Percentiles rank a stretch among this genome's conserved stretches.
These are phyloP conservation scores for Lasioglossum pauxillum DNA, from an alignment of 2,888 invertebrate species.

Conservation along the genomic window DNA sequence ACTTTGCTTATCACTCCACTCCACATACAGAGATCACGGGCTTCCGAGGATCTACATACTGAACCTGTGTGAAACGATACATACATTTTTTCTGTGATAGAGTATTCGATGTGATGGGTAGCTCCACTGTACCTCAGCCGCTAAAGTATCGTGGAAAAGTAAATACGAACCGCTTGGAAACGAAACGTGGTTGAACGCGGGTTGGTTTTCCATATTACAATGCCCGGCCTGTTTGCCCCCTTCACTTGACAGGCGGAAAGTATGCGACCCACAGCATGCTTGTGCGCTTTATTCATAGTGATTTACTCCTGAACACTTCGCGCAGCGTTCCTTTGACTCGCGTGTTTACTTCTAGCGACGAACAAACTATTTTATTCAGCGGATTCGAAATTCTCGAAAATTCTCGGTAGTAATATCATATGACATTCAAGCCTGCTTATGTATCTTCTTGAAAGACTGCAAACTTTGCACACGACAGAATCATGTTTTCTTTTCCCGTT, in stretches of 20 bases:
- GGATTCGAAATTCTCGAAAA: not conserved
- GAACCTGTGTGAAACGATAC: not conserved
- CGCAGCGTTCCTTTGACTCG: not conserved
- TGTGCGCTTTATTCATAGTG: not conserved
- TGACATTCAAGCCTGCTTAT: too few relatives aligned
- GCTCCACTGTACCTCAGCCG: not conserved
- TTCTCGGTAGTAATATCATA: too few relatives aligned
- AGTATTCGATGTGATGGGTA: not conserved
- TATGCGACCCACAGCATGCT: not conserved
- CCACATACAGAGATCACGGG: not conserved
- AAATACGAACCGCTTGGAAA: not conserved
- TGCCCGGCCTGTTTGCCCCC: conserved; percentile 3
- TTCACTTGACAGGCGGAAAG: not conserved
- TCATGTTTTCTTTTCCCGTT: not conserved
- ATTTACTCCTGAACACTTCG: not conserved
- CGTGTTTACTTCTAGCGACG: not conserved
- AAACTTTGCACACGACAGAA: too few relatives aligned
- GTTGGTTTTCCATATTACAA: conserved; percentile 1
- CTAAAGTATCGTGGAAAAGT: not conserved
- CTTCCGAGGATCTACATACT: not conserved
- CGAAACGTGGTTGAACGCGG: not conserved
- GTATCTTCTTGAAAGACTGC: too few relatives aligned
- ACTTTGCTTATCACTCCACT: not conserved
- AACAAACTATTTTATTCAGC: not conserved
- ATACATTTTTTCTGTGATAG: not conserved